Evolutionary conservation across 2,797 vertebrate species (phyloP), one percentile per base, ranked within the genome.

Genomic region (Remorina albescens): DNA sequence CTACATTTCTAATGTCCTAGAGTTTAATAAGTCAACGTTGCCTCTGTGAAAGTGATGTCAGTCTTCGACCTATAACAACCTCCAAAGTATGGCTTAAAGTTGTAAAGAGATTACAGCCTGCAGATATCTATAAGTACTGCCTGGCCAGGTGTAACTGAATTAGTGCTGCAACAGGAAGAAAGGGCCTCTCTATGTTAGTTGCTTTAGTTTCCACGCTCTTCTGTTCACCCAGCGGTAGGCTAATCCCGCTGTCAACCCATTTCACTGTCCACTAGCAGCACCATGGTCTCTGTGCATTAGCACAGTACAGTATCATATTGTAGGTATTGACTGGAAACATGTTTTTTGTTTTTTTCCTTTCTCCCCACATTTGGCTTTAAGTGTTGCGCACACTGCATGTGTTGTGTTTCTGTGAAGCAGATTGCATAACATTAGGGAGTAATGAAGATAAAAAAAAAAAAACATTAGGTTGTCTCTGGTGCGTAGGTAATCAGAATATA

Each of bases 71-170:
- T 82, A 71, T 81, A 78, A 82, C 82, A 89, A 88, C 91, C 88
- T 92, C 84, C 82, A 88, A 90, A 90, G 85, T 85, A 80, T 87
- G 83, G 85, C 85, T 91, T 92, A 90, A 80, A 86, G 75, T 83
- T 84, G 54, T 92, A 93, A 93, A 89, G 82, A 92, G 93, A 94
- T 94, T 93, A 90, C 25, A 34, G 70, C 76, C 72, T 81, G 83
- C 59, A 91, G 88, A 88, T 92, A 91, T 91, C 85, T 90, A 80
- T 87, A 85, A 87, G 86, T 78, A 70, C 80, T 60, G 83, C 80
- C 78, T 86, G 84, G 50, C 55, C 19, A 15, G 44, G 62, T 88
- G 53, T 84, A 86, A 82, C 83, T 89, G 81, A 89, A 90, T 90
- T 87, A 87, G 84, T 66, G 18, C 59, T 81, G 83, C 75, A 72